Conservation (phyloP, 2,888 invertebrate species). For the Steinernema carpocapsae region DNA sequence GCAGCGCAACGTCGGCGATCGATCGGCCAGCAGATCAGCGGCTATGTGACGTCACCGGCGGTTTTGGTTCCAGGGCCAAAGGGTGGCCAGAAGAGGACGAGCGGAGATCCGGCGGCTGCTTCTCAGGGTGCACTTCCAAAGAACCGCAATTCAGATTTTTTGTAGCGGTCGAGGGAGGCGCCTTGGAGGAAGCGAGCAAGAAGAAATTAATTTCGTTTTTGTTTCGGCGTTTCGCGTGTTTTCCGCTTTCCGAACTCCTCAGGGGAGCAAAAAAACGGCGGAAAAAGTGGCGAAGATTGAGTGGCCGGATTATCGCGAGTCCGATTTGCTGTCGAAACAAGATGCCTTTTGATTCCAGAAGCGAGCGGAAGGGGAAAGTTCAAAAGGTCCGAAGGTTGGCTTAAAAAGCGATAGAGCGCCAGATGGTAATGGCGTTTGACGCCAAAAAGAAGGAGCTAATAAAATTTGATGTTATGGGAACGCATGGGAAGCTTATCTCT, state of each 20-base stretch:
- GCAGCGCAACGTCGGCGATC: neutral
- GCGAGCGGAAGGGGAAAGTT: no score
- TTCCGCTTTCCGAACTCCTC: neutral
- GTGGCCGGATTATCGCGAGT: neutral
- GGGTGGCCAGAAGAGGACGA: neutral
- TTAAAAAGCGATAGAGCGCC: no score
- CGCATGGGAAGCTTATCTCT: no score
- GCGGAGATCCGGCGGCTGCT: neutral
- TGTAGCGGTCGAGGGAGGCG: neutral
- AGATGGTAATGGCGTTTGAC: no score
- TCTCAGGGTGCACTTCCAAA: no score
- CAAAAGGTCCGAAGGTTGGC: no score
- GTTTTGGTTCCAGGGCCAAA: neutral
- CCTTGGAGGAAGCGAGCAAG: constrained; percentile 9
- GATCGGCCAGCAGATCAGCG: neutral
- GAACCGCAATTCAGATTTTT: neutral
- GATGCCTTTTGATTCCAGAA: no score
- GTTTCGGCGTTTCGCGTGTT: constrained; percentile 8
- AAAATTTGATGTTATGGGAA: no score
- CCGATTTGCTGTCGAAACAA: no score
- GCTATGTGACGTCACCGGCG: constrained; percentile 14
- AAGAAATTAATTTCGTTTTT: constrained; percentile 6
- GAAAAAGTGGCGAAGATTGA: constrained; percentile 11
- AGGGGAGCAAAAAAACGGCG: neutral
- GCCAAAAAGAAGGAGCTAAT: no score